Percentiles rank a stretch among this genome's conserved stretches.
Conservation (phyloP, 2,888 invertebrate species). For the Nebria salina region DNA sequence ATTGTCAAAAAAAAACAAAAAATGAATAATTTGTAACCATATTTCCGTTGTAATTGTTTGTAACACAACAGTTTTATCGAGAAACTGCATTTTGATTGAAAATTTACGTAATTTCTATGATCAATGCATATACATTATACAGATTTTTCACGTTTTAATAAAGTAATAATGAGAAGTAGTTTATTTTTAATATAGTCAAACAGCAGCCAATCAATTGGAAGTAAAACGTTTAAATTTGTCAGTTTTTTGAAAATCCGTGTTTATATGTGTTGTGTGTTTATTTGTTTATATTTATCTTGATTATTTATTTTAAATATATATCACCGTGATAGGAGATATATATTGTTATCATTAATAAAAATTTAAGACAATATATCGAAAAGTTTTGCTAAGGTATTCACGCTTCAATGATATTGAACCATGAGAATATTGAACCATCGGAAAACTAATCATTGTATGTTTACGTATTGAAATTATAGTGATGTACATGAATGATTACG, state of each 20-base stretch:
- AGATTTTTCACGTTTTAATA: too few species aligned
- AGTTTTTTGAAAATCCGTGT: background rate
- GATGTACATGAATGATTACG: background rate
- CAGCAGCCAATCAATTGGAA: background rate
- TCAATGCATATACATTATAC: too few species aligned
- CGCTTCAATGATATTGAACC: background rate
- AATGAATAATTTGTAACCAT: too few species aligned
- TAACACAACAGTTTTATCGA: too few species aligned
- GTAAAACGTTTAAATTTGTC: background rate
- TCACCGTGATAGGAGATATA: background rate
- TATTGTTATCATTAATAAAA: background rate
- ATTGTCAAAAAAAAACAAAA: too few species aligned
- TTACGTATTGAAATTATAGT: background rate
- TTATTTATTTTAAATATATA: background rate
- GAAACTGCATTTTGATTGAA: too few species aligned
- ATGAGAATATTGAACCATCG: too few species aligned
- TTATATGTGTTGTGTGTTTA: conserved; percentile 1
- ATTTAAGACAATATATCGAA: background rate
- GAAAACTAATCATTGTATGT: background rate
- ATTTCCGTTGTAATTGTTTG: too few species aligned
- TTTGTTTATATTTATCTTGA: background rate
- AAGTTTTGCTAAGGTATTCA: background rate
- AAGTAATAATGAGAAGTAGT: too few species aligned
- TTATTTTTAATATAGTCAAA: background rate
- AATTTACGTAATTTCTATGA: too few species aligned